Percentiles rank a stretch among this genome's conserved stretches.
These are phyloP conservation scores for Cantharis rufa DNA, from an alignment of 2,888 invertebrate species.

Conservation along the genomic window DNA sequence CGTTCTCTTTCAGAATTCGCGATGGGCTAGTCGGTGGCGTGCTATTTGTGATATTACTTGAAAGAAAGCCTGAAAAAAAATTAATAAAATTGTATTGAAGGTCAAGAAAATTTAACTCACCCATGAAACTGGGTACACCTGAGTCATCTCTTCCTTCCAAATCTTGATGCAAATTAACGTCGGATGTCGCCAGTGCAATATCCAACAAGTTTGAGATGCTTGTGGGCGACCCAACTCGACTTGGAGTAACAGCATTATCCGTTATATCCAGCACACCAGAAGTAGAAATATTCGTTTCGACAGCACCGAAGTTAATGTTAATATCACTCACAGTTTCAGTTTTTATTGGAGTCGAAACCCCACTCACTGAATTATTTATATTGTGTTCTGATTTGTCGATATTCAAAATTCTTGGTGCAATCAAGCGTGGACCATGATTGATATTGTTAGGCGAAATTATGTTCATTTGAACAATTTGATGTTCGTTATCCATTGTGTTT, in stretches of 20 bases:
- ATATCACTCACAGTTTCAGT: not conserved
- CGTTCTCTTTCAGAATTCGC: conserved; percentile 68
- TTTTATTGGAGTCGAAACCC: not conserved
- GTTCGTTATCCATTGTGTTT: conserved; percentile 56
- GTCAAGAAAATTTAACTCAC: conserved; percentile 31
- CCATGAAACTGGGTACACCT: conserved; percentile 40
- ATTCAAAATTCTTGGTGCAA: conserved; percentile 22
- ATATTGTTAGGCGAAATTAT: conserved; percentile 49
- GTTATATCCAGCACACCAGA: conserved; percentile 20
- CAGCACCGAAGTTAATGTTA: not conserved
- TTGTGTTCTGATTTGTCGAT: conserved; percentile 20
- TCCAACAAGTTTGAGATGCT: conserved; percentile 44
- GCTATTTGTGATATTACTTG: conserved; percentile 31
- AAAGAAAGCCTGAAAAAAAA: conserved; percentile 39
- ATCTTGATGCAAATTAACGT: conserved; percentile 16
- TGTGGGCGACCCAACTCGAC: conserved; percentile 42
- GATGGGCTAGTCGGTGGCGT: conserved; percentile 64
- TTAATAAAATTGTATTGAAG: too few relatives aligned
- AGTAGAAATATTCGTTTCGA: not conserved
- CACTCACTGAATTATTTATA: conserved; percentile 9
- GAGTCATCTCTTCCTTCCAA: conserved; percentile 30
- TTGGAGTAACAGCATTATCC: conserved; percentile 39
- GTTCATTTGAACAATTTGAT: conserved; percentile 55
- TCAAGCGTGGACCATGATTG: conserved; percentile 1
- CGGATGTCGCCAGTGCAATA: conserved; percentile 37